Percentiles rank a stretch among this genome's conserved stretches.
These are phyloP conservation scores for Pogoniulus pusillus DNA, from an alignment of 2,797 vertebrate genomes.

Conservation along the genomic window DNA sequence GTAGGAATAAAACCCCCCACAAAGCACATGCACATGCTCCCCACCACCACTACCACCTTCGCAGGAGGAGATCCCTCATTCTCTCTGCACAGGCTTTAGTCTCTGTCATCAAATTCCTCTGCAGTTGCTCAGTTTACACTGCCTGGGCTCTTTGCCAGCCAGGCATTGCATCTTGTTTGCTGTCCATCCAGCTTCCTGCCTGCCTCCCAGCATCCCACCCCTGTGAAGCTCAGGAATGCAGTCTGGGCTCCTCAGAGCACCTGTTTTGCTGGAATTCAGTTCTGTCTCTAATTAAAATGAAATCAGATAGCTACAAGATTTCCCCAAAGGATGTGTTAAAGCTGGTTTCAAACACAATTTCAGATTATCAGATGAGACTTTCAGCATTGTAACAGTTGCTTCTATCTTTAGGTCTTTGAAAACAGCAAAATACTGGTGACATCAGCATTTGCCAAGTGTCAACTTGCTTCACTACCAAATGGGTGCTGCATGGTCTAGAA, in stretches of 20 bases:
- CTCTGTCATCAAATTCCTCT: conserved; percentile 24
- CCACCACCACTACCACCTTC: neutral
- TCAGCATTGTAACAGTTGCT: conserved; percentile 17
- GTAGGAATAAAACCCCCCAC: neutral
- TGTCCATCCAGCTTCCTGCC: neutral
- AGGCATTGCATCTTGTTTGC: neutral
- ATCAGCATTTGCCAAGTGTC: conserved; percentile 30
- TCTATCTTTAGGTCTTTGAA: conserved; percentile 52
- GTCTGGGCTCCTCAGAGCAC: neutral
- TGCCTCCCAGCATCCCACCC: neutral
- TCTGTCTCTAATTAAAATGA: neutral
- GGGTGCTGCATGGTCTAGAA: neutral
- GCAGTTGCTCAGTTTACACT: conserved; percentile 23
- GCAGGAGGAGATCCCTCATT: conserved; percentile 47
- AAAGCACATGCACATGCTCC: neutral
- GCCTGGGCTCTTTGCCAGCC: conserved; percentile 29
- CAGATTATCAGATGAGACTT: neutral
- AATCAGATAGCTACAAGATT: neutral
- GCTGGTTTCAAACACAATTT: neutral
- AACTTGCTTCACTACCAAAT: conserved; percentile 15
- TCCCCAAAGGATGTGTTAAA: neutral
- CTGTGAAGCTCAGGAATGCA: neutral
- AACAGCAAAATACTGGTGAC: conserved; percentile 28
- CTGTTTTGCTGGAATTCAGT: neutral
- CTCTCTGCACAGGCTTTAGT: neutral